Evolutionary conservation across 2,113 vertebrate genomes (phyloP).

Genomic region (Pteruthius melanotis): DNA sequence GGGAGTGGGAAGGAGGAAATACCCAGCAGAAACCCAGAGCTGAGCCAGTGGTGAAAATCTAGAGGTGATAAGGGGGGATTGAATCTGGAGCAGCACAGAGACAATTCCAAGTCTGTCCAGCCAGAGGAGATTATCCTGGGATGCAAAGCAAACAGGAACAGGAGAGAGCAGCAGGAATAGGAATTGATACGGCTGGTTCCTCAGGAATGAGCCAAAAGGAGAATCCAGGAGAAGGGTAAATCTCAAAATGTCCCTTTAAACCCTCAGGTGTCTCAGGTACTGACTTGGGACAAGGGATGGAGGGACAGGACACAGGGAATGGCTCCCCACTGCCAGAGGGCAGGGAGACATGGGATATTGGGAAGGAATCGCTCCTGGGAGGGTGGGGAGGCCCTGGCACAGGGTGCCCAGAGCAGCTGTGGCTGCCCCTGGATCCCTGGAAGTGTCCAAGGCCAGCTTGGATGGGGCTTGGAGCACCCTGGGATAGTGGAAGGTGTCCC

Average conservation of each 20-base stretch:
- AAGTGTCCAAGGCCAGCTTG: background rate
- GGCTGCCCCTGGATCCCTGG: background rate
- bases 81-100: background rate
- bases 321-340: background rate
- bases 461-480: background rate
- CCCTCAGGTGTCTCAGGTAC: background rate
- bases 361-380: background rate
- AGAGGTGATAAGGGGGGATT: fast-evolving
- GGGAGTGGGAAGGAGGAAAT: background rate
- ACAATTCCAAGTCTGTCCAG: background rate
- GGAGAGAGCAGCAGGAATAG: background rate
- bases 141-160: background rate
- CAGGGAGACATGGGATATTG: background rate
- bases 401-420: background rate
- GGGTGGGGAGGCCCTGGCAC: background rate
- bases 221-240: background rate
- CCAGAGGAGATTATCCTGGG: background rate
- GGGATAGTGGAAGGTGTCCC: fast-evolving
- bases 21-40: fast-evolving
- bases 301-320: background rate
- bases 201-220: background rate
- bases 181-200: background rate
- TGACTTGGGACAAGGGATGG: background rate
- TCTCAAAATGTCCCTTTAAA: background rate
- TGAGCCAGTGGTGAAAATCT: background rate